Conservation (phyloP, 2,888 invertebrate genomes). For the Netelia fuscicornis region DNA sequence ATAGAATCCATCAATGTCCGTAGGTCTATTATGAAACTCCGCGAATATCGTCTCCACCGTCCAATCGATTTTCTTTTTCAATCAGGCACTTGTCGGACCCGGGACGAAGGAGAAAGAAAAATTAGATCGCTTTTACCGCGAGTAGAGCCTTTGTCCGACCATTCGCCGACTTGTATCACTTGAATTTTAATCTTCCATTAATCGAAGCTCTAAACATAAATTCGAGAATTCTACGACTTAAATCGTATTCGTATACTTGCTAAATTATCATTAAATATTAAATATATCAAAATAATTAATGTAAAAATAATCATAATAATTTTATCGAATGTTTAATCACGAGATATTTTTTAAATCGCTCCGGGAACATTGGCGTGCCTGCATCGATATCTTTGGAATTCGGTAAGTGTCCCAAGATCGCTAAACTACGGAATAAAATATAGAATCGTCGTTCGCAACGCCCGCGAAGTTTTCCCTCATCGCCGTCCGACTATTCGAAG, state of each 20-base stretch:
- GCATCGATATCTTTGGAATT: too few species aligned
- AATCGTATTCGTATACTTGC: background rate
- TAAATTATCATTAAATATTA: too few species aligned
- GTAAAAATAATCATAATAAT: too few species aligned
- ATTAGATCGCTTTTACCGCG: background rate
- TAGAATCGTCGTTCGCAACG: too few species aligned
- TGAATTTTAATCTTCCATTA: background rate
- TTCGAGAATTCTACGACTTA: too few species aligned
- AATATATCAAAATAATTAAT: too few species aligned
- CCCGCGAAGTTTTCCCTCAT: background rate
- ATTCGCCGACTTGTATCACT: background rate
- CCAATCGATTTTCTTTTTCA: conserved; percentile 55
- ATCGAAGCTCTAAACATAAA: too few species aligned
- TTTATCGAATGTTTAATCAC: too few species aligned
- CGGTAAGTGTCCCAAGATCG: too few species aligned
- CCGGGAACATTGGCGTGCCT: too few species aligned
- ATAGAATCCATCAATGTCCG: conserved; percentile 57
- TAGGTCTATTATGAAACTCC: background rate
- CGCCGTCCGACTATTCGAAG: conserved; percentile 4
- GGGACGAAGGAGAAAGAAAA: background rate
- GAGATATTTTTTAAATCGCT: too few species aligned
- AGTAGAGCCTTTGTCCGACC: background rate
- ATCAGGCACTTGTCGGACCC: conserved; percentile 28
- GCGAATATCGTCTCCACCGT: conserved; percentile 25
- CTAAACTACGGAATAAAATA: too few species aligned